phyloP scores from a whole-genome alignment of 2,113 vertebrate species.

The Sprattus sprattus region DNA sequence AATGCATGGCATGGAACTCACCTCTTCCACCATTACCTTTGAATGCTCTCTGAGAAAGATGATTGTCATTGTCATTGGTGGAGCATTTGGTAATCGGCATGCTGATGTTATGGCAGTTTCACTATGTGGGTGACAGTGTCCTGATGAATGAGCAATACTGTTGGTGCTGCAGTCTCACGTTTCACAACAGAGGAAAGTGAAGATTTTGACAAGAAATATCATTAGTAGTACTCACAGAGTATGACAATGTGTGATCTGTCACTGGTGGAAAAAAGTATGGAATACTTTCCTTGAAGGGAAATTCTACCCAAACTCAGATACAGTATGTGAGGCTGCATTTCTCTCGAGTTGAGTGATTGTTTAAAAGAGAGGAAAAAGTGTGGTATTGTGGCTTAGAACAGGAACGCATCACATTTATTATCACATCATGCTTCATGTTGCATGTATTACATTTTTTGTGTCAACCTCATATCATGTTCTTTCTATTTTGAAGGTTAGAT shows the following conservation, averaged over 20 bases:
- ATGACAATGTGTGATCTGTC: not conserved
- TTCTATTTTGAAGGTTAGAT: not conserved
- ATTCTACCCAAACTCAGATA: not conserved
- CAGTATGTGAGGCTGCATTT: not conserved
- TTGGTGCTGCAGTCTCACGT: not conserved
- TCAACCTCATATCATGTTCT: not conserved
- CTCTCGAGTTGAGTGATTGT: not conserved
- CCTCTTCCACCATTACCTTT: not conserved
- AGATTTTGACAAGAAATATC: not conserved
- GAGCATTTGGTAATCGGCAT: not conserved
- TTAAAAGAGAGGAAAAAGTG: not conserved
- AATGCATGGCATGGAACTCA: not conserved
- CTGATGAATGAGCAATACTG: not conserved
- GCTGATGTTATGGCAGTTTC: not conserved
- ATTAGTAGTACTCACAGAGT: not conserved
- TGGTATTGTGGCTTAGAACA: not conserved
- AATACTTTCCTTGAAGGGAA: not conserved
- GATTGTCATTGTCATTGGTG: not conserved
- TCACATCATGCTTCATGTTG: not conserved
- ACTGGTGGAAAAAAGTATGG: not conserved
- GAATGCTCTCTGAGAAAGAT: not conserved
- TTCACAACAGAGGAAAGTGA: not conserved
- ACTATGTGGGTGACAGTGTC: not conserved
- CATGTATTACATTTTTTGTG: not conserved
- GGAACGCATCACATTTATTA: not conserved